Conservation (phyloP, 2,113 vertebrate genomes). For the Dicerorhinus sumatrensis region DNA sequence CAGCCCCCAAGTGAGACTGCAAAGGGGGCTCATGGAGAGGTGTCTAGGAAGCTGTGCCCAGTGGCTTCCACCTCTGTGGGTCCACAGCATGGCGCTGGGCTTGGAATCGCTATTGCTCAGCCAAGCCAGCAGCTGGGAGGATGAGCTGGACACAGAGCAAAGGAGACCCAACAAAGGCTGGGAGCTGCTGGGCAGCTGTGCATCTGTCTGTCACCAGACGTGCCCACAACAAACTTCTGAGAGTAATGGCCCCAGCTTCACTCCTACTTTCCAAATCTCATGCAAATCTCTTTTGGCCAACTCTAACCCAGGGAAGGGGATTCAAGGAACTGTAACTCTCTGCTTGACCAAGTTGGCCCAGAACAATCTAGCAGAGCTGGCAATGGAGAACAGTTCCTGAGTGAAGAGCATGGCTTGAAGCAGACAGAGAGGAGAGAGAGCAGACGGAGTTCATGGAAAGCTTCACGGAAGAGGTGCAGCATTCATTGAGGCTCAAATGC, state of each 20-base stretch:
- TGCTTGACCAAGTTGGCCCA: neutral
- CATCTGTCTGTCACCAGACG: rapidly evolving
- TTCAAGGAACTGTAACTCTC: neutral
- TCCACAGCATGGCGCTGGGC: neutral
- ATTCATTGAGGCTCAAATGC: neutral
- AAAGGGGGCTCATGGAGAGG: neutral
- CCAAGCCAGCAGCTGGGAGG: neutral
- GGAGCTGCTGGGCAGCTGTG: neutral
- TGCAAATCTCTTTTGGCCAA: neutral
- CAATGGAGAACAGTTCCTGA: neutral
- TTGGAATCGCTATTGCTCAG: neutral
- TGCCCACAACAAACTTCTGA: neutral
- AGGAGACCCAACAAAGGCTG: neutral
- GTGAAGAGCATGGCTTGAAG: neutral
- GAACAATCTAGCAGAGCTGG: neutral
- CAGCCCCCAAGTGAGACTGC: too few species aligned
- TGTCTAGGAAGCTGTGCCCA: neutral
- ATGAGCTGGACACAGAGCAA: neutral
- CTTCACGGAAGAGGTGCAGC: neutral
- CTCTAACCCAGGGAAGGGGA: neutral
- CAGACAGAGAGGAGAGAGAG: neutral
- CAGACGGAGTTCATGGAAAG: too few species aligned
- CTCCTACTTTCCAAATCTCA: neutral
- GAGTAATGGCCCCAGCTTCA: rapidly evolving
- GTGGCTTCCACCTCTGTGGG: neutral